Percentiles rank a stretch among this genome's conserved stretches.
phyloP scores from a whole-genome alignment of 2,113 vertebrate genomes.

The Protobothrops flavoviridis region DNA sequence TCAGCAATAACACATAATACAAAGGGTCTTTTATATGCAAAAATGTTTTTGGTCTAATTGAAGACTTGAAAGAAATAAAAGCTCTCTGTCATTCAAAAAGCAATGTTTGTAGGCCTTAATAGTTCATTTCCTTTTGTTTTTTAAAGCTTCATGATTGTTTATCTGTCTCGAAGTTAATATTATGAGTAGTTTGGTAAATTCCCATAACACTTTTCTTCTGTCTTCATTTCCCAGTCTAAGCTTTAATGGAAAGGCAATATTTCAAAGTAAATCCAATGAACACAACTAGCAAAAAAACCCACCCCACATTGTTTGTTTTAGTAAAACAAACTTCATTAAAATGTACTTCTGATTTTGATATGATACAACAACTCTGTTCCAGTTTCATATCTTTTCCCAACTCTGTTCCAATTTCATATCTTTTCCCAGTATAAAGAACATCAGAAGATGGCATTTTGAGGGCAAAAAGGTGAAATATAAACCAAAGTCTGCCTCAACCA shows the following conservation, averaged over 20 bases:
- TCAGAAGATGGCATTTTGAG: not conserved
- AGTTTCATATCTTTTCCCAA: conserved; percentile 17
- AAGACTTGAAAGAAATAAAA: conserved; percentile 58
- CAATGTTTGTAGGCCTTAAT: conserved; percentile 45
- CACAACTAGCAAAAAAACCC: conserved; percentile 34
- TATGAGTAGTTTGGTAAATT: conserved; percentile 55
- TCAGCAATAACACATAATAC: conserved; percentile 67
- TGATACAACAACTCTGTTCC: conserved; percentile 35
- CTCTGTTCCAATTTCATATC: conserved; percentile 31
- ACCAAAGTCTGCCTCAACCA: not conserved
- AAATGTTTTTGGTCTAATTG: conserved; percentile 58
- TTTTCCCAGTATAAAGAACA: conserved; percentile 12
- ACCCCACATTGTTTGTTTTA: conserved; percentile 19
- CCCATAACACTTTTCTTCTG: conserved; percentile 45
- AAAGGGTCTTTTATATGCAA: conserved; percentile 70
- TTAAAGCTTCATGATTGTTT: conserved; percentile 34
- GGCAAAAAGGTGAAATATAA: not conserved
- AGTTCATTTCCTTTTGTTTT: conserved; percentile 48
- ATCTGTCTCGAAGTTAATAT: conserved; percentile 54
- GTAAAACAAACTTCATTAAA: conserved; percentile 50
- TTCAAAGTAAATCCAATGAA: conserved; percentile 48
- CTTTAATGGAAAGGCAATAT: conserved; percentile 38
- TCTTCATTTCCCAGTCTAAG: conserved; percentile 24
- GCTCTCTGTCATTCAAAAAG: conserved; percentile 56
- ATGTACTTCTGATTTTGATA: conserved; percentile 22